Evolutionary conservation across 2,888 invertebrate species (phyloP), one percentile per base, ranked within the genome.

Genomic region (Zaprionus bogoriensis): DNA sequence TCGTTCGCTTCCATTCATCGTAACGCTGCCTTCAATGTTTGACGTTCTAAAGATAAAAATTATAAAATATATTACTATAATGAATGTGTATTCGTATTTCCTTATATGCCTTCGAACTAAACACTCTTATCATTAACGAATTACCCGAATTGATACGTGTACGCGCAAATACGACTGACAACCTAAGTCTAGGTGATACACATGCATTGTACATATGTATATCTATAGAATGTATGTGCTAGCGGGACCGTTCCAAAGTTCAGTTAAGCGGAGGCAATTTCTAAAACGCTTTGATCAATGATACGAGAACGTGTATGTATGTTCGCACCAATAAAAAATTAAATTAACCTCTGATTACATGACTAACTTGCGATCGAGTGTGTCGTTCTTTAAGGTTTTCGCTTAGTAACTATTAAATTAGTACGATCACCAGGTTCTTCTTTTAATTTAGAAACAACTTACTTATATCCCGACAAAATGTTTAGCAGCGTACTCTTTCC

Each of bases 401-500:
- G 32, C 27, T 60, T 19, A 41, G 55, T 22, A 45, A 52, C 22
- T 32, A 17, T 22, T 42, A 41, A n/a, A 41, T 2, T n/a, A 41
- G 22, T n/a, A 20, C n/a, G 10, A n/a, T n/a, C 12, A 22, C n/a
- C n/a, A n/a, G n/a, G n/a, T n/a, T n/a, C n/a, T n/a, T 12, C 5
- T 14, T 20, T 28, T 27, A 12, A n/a, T n/a, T n/a, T n/a, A n/a
- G 6, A 4, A 25, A 14, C n/a, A 9, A 93, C 95, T 94, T 92
- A 98, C 98, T 95, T 97, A 93, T 98, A 98, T 90, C 98, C 98
- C 17, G 98, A 97, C 70, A 98, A 94, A 82, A 98, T 98, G 89
- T 98, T 98, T 89, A 98, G 95, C 14, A 98, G 93, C 0, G 98
- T 98, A 48, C 97, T 97, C 92, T 98, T 98, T 79, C 98, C 97